Base-by-base conservation (phyloP, 2,113 vertebrate genomes). In the Tragelaphus buxtoni region DNA sequence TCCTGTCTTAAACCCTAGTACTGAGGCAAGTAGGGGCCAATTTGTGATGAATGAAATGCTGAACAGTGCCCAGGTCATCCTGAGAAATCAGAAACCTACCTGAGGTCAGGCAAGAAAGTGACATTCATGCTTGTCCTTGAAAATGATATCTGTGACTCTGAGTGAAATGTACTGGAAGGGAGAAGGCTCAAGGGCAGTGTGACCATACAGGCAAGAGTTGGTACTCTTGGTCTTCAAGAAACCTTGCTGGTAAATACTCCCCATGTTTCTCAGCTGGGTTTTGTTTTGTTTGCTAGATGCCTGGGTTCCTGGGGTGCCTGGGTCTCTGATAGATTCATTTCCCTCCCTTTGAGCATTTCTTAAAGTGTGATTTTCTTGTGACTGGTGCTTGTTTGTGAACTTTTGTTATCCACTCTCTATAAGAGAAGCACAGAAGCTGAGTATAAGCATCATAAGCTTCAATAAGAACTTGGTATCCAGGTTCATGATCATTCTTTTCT, bases 161-260 rank as follows among this genome's bases (percentile, higher is more conserved):
- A 80, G 56, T 28, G 28, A 69, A 83, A 22, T 4, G 4, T 2
- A 9, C 6, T 9, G 22, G 47, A 32, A 79, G 32, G 79, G 32
- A 77, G 39, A n/a, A 72, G 12, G 47, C 24, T 10, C 22, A 69
- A 63, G 60, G 74, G 32, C 1, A 28, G 3, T 1, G 9, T 35
- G 18, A 51, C 20, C 8, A 1, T 47, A n/a, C 4, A 30, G 47
- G 90, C 45, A 79, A 47, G 91, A 94, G 56, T 63, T 47, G 32
- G 56, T 89, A 28, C 24, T 56, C 81, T 88, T 77, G 76, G 72
- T 76, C 84, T 90, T 93, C 1, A 1, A 83, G 77, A 88, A 84
- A 47, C 7, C 65, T 56, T 63, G 4, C 42, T 49, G 30, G 55
- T 53, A 35, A 91, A 49, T 7, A 35, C 32, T 24, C 56, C 22